A percentile compares a stretch with the other conserved stretches of the same genome.
Conservation (phyloP, 2,797 vertebrate genomes). For the Accipiter badius region DNA sequence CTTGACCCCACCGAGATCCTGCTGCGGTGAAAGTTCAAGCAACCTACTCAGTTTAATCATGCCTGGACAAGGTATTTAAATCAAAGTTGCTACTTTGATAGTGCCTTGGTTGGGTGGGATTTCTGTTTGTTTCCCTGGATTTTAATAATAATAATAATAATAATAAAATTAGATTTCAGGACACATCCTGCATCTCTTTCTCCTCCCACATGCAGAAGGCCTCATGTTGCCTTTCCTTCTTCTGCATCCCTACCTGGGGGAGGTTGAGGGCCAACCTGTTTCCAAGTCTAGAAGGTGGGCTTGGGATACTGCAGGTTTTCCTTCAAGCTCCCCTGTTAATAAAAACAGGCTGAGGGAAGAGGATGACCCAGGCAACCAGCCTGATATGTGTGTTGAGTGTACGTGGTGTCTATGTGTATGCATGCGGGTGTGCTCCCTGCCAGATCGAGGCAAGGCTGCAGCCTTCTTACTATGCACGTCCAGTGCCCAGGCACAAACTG, state of each 20-base stretch:
- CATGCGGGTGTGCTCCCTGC: neutral
- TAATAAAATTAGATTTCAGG: neutral
- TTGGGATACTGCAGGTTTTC: neutral
- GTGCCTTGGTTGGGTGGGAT: neutral
- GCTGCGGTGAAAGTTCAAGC: neutral
- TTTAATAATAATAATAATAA: neutral
- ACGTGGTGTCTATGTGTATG: neutral
- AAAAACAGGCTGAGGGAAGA: neutral
- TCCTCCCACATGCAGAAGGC: neutral
- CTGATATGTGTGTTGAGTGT: too few species aligned
- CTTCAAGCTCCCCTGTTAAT: neutral
- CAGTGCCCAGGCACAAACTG: neutral
- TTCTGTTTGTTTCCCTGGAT: neutral
- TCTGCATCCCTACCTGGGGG: neutral
- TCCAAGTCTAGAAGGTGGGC: neutral
- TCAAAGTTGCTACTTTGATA: neutral
- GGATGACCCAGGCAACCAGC: neutral
- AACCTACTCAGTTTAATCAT: neutral
- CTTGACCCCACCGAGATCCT: neutral
- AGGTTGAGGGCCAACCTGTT: neutral
- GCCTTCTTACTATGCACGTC: neutral
- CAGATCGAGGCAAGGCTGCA: neutral
- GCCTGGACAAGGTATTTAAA: conserved; percentile 17
- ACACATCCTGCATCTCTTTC: neutral
- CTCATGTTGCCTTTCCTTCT: neutral